Evolutionary conservation across 1,140 invertebrate genomes (phyloP).

Genomic region (Dufourea novaeangliae): DNA sequence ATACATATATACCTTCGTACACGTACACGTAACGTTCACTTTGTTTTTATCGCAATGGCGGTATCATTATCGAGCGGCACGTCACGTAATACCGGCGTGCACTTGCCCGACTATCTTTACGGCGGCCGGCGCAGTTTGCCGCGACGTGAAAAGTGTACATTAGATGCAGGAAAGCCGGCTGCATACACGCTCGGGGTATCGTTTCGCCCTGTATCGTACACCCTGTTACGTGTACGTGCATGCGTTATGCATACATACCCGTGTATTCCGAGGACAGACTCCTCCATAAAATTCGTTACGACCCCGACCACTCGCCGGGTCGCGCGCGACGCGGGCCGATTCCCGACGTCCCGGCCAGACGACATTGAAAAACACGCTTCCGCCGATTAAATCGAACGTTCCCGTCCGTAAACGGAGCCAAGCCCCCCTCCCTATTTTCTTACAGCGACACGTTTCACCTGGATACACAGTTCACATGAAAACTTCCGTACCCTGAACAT

Average conservation of each 20-base stretch:
- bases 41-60: constrained; percentile 62
- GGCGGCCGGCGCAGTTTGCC: constrained; percentile 60
- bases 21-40: constrained; percentile 49
- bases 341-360: background rate
- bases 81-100: constrained; percentile 66
- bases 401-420: background rate
- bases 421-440: too few relatives aligned
- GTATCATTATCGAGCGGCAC: constrained; percentile 67
- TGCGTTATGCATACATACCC: constrained; percentile 39
- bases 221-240: constrained; percentile 4
- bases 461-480: background rate
- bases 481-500: too few relatives aligned
- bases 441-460: too few relatives aligned
- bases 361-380: background rate
- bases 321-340: background rate
- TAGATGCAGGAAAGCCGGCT: constrained; percentile 58
- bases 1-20: constrained; percentile 20
- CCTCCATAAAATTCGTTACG: constrained; percentile 10
- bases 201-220: constrained; percentile 19
- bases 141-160: constrained; percentile 73
- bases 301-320: background rate
- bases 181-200: constrained; percentile 35
- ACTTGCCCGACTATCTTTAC: constrained; percentile 65
- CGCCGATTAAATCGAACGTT: background rate
- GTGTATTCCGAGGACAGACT: background rate